Base-by-base conservation (phyloP, 2,797 vertebrate genomes). In the Neoniphon sammara region DNA sequence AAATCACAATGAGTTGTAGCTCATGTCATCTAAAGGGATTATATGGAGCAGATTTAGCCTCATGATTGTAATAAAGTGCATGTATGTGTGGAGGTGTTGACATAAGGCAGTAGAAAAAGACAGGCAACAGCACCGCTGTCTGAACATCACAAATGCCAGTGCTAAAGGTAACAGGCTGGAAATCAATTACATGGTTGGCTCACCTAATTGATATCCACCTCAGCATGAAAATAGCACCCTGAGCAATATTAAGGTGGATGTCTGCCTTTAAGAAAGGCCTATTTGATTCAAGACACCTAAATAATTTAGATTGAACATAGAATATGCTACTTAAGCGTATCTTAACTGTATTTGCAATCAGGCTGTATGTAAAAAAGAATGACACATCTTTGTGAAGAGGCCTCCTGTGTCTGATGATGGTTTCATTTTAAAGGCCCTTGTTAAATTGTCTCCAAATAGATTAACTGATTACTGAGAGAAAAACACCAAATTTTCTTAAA, bases 151-250 rank as follows among this genome's bases (percentile, higher is more conserved):
- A 91, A 91, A 88, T 83, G 83, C 74, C 49, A 58, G 70, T 84
- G 89, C 82, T 83, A 85, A 91, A 93, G 83, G 92, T 88, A 93
- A 91, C 89, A 88, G 86, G 81, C 82, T 84, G 91, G 92, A 93
- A 94, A 94, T 95, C 93, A 93, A 94, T 94, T 93, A 94, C 93
- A 94, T 93, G 93, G 74, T 87, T 89, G 90, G 87, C 80, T 93
- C 92, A 89, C 89, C 87, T 93, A 93, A 91, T 88, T 91, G 89
- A 91, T 91, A 90, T 62, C 85, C 89, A 91, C 77, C 85, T 87
- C 85, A 68, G 90, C 90, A 90, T 92, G 89, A 92, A 93, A 88
- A 90, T 89, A 90, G 86, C 89, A 85, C 60, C 75, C 73, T 59
- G 65, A 86, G 88, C 68, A 81, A 88, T 86, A 90, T 89, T 72